Evolutionary conservation across 2,797 vertebrate genomes (phyloP), one percentile per base, ranked within the genome.

Genomic region (Tokudaia tokunoshimensis): DNA sequence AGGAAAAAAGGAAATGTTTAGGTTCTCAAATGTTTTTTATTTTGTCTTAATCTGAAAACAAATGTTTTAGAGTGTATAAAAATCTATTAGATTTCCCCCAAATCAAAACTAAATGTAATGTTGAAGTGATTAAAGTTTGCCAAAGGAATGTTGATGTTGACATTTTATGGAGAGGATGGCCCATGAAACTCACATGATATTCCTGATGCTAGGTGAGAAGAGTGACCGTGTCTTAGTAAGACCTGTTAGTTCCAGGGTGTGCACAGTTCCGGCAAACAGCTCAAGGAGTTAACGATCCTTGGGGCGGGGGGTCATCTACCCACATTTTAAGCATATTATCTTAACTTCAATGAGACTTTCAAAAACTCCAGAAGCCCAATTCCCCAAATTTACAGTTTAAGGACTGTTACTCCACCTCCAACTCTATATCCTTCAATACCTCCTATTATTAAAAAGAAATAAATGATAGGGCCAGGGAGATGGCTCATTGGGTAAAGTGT

Each of bases 91-190:
- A 67, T 82, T 92, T 79, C 26, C 75, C 41, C 75, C 41, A 90
- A 96, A 70, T 67, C 88, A 94, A 93, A 94, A 91, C 78, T 44
- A 57, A 61, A 37, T 17, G 37, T 63, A 96, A 37, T 61, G 20
- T 37, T 89, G 80, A 92, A 52, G 1, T 44, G 17, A 26, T 90
- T 80, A 57, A 65, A 52, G 22, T 61, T 90, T 26, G 70, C 81
- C 50, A 93, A 81, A 79, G 31, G 41, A 72, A 72, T 59, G 67
- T 41, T 50, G 34, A 67, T 50, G n/a, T 24, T 83, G 61, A 47
- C 65, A 76, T 22, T 44, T 13, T 78, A 52, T 8, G 67, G 31
- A 92, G 41, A 67, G 67, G 92, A 82, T 22, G 20, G 22, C 29
- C 80, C 19, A 4, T 19, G 34, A 57, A 55, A 65, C 55, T 87